These are phyloP conservation scores for Plumapathes pennacea DNA, from an alignment of 92 coral and sea anemone species.

Conservation along the genomic window DNA sequence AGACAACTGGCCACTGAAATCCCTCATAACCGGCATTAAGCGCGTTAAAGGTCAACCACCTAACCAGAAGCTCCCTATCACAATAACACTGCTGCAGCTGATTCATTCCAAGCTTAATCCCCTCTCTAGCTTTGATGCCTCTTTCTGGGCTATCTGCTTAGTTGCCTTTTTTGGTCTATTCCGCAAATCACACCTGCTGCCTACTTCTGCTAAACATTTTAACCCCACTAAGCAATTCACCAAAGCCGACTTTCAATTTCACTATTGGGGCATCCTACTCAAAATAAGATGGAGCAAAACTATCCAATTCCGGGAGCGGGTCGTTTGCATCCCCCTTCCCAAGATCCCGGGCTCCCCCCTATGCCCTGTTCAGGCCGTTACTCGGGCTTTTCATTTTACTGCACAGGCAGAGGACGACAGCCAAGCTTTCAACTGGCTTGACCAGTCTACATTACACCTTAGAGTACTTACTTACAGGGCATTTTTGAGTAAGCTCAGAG, in stretches of 20 bases:
- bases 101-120: conserved; percentile 4
- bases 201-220: background rate
- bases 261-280: conserved; percentile 19
- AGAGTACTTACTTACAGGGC: conserved; percentile 6
- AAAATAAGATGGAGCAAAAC: conserved; percentile 45
- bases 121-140: conserved; percentile 7
- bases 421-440: conserved; percentile 9
- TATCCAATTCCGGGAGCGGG: conserved; percentile 25
- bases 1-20: conserved; percentile 33
- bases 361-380: conserved; percentile 26
- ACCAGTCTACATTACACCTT: background rate
- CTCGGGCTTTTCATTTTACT: conserved; percentile 14
- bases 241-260: conserved; percentile 25
- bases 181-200: conserved; percentile 29
- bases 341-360: conserved; percentile 9
- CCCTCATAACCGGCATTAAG: conserved; percentile 19
- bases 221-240: conserved; percentile 29
- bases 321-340: conserved; percentile 26
- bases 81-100: conserved; percentile 2
- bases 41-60: conserved; percentile 13
- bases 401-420: background rate
- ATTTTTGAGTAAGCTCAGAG: conserved; percentile 13
- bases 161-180: conserved; percentile 32
- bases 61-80: conserved; percentile 18
- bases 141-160: conserved; percentile 34